Conservation (phyloP, 2,888 invertebrate species). For the Ecdyonurus torrentis region DNA sequence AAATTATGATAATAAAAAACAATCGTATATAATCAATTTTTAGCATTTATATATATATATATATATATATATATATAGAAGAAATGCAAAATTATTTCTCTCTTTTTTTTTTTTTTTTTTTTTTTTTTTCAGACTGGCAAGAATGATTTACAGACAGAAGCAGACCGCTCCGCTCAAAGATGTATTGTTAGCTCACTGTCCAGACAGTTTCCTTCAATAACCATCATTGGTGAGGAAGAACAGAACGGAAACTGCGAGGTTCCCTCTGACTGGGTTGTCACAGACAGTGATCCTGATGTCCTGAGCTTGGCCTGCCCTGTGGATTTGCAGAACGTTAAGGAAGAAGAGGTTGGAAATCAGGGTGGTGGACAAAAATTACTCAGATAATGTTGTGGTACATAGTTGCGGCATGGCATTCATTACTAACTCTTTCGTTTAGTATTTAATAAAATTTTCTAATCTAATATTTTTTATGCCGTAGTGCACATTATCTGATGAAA, state of each 20-base stretch:
- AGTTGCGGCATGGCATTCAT: not conserved
- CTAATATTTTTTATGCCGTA: too few species aligned
- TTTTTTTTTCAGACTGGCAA: too few species aligned
- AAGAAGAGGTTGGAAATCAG: conserved; percentile 44
- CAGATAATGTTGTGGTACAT: not conserved
- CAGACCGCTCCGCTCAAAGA: conserved; percentile 86
- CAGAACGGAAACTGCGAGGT: conserved; percentile 32
- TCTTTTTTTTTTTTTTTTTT: too few species aligned
- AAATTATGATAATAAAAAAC: too few species aligned
- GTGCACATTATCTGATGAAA: too few species aligned
- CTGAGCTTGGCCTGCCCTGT: conserved; percentile 46
- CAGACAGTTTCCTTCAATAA: conserved; percentile 64
- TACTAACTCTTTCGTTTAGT: not conserved
- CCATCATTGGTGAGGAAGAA: conserved; percentile 86
- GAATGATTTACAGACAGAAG: conserved; percentile 95
- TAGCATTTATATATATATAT: too few species aligned
- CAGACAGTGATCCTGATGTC: conserved; percentile 51
- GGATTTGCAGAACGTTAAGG: conserved; percentile 41
- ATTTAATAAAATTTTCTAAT: conserved; percentile 1
- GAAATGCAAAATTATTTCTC: too few species aligned
- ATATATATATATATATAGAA: too few species aligned
- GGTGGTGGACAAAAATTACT: not conserved
- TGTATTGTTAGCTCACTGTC: conserved; percentile 81
- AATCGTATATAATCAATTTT: too few species aligned
- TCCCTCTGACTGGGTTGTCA: conserved; percentile 59